Evolutionary conservation across 2,888 invertebrate genomes (phyloP), one percentile per base, ranked within the genome.

Genomic region (Meghimatium bilineatum): DNA sequence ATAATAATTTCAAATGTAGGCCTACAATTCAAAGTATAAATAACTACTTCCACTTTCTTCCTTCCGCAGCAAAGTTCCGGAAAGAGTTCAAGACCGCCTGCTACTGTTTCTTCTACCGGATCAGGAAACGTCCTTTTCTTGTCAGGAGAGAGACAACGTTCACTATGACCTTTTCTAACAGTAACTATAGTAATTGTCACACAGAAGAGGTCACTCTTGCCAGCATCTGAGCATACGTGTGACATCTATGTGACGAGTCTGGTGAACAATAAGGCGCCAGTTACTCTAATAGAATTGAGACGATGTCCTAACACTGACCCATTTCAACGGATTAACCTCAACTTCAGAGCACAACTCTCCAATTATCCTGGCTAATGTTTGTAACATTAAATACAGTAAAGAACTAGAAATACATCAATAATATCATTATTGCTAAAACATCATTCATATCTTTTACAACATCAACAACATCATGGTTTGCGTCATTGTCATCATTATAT

Each of bases 181-280:
- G 88, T 84, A 87, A 87, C 87, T 88, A 88, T 87, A 88, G 88
- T 85, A 87, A 88, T 87, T 88, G 88, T 80, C 88, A 88, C 85
- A 88, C 88, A 8, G 88, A 88, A 79, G 87, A 88, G 72, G 87
- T 88, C 60, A 88, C 88, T 32, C 71, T 88, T 80, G 85, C 86
- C 69, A 87, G 87, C 63, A 85, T 88, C 49, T 86, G 86, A 80
- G 86, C 84, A 20, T 12, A 23, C 12, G 56, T 10, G 14, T 14
- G 52, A 12, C 10, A 66, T 6, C n/a, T 26, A 3, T 14, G 5
- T 10, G 66, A n/a, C 29, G 32, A 66, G 10, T 12, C 5, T 10
- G 66, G 29, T 32, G n/a, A 8, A n/a, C 23, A 26, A 29, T 66
- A 66, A 5, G 3, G 29, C 66, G 29, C 23, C 23, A 29, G 5